Percentiles rank a stretch among this genome's conserved stretches.
Evolutionary conservation across 2,797 vertebrate species (phyloP).

Genomic region (Phalloptychus januarius): DNA sequence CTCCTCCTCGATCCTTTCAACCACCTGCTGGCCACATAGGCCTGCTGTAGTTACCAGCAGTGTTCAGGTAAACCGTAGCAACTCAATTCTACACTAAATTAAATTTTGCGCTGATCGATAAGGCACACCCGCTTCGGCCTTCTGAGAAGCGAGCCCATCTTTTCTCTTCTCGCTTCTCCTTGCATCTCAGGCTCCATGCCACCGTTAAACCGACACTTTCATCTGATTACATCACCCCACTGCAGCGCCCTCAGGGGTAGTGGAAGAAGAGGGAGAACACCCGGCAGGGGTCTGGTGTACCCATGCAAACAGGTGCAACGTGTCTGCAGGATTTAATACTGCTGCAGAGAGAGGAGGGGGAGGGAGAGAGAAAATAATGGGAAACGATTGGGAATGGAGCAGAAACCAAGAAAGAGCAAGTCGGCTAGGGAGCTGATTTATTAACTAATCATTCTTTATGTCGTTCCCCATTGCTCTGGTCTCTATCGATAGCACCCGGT

Average conservation of each 20-base stretch:
- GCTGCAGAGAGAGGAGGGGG: slow-evolving; percentile 48
- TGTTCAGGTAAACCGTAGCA: slow-evolving; percentile 72
- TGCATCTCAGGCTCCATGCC: slow-evolving; percentile 63
- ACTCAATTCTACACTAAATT: slow-evolving; percentile 81
- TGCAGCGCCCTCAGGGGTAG: slow-evolving; percentile 76
- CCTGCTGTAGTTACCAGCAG: slow-evolving; percentile 69
- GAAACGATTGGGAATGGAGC: slow-evolving; percentile 43
- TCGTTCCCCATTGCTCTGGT: slow-evolving; percentile 73
- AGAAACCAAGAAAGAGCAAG: slow-evolving; percentile 55
- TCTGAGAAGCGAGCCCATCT: slow-evolving; percentile 55
- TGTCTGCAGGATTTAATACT: slow-evolving; percentile 73
- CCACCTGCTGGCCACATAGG: slow-evolving; percentile 72
- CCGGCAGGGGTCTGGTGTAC: slow-evolving; percentile 77
- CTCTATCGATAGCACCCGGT: slow-evolving; percentile 75
- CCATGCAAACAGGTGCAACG: slow-evolving; percentile 84
- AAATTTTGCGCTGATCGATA: slow-evolving; percentile 82
- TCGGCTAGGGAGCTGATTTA: slow-evolving; percentile 76
- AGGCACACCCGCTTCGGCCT: slow-evolving; percentile 56
- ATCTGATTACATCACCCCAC: slow-evolving; percentile 85
- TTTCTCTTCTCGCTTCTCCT: slow-evolving; percentile 44
- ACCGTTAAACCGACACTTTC: slow-evolving; percentile 78
- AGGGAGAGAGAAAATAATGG: slow-evolving; percentile 33
- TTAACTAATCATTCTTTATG: slow-evolving; percentile 81
- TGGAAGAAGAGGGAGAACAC: slow-evolving; percentile 68
- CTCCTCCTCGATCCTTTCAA: slow-evolving; percentile 70